Evolutionary conservation across 2,888 invertebrate species (phyloP).

Genomic region (Clistopyga incitator): DNA sequence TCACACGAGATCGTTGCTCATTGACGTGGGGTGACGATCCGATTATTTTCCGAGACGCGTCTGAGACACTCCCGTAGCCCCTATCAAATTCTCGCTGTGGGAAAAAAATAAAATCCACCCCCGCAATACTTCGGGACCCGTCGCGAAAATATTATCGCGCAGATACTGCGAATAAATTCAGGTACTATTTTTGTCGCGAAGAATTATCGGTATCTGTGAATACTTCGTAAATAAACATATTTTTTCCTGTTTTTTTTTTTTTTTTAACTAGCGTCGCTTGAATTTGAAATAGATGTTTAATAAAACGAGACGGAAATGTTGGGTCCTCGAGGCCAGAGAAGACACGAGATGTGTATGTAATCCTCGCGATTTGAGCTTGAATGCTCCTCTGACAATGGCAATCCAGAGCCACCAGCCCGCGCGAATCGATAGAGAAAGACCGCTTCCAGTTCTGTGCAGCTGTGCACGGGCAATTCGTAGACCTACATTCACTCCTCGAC

Average conservation of each 20-base stretch:
- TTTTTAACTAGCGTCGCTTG: background rate
- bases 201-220: background rate
- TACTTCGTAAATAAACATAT: no score
- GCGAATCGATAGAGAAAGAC: conserved; percentile 24
- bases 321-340: background rate
- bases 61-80: background rate
- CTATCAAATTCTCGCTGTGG: background rate
- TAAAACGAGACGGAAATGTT: background rate
- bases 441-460: background rate
- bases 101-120: no score
- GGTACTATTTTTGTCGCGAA: background rate
- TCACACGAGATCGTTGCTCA: conserved; percentile 18
- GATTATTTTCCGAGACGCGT: conserved; percentile 22
- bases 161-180: background rate
- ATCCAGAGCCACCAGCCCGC: background rate
- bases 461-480: background rate
- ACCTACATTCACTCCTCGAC: background rate
- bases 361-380: background rate
- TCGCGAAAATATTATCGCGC: background rate
- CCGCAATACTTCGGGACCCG: no score
- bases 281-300: background rate
- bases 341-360: background rate
- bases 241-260: background rate
- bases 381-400: background rate
- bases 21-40: conserved; percentile 12